Conservation (phyloP, 2,797 vertebrate species). For the Sparus aurata region DNA sequence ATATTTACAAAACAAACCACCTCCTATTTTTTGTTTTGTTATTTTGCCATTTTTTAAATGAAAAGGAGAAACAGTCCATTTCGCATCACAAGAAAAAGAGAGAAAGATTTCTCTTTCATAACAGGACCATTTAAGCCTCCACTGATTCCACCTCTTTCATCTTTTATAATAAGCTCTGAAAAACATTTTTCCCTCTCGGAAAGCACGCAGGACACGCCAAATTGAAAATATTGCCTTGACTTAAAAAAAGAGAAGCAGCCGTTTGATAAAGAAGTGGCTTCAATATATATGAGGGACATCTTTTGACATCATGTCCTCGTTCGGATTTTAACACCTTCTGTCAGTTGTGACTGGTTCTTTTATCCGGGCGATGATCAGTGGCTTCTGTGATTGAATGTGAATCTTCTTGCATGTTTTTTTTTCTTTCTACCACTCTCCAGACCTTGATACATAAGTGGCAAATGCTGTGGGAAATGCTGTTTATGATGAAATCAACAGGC, state of each 20-base stretch:
- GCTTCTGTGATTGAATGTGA: constrained; percentile 35
- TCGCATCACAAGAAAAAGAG: neutral
- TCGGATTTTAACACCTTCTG: constrained; percentile 46
- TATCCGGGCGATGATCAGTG: constrained; percentile 28
- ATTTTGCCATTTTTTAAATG: constrained; percentile 15
- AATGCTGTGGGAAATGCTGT: constrained; percentile 47
- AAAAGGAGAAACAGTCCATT: constrained; percentile 22
- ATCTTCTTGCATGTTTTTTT: constrained; percentile 36
- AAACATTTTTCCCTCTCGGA: constrained; percentile 24
- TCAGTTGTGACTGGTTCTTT: constrained; percentile 39
- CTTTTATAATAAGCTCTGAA: constrained; percentile 24
- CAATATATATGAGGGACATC: constrained; percentile 22
- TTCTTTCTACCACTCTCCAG: constrained; percentile 42
- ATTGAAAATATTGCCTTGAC: constrained; percentile 50
- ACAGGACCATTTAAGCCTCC: constrained; percentile 14
- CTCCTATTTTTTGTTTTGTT: constrained; percentile 22
- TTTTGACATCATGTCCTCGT: constrained; percentile 49
- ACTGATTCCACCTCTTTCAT: constrained; percentile 38
- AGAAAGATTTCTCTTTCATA: constrained; percentile 16
- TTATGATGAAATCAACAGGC: constrained; percentile 70
- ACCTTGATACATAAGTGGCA: constrained; percentile 58
- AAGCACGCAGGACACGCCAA: constrained; percentile 22
- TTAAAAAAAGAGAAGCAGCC: constrained; percentile 5
- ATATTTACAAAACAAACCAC: constrained; percentile 40
- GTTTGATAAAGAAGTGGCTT: constrained; percentile 33